Percentiles rank a stretch among this genome's conserved stretches.
Evolutionary conservation across 2,113 vertebrate genomes (phyloP).

Genomic region (Numenius arquata): DNA sequence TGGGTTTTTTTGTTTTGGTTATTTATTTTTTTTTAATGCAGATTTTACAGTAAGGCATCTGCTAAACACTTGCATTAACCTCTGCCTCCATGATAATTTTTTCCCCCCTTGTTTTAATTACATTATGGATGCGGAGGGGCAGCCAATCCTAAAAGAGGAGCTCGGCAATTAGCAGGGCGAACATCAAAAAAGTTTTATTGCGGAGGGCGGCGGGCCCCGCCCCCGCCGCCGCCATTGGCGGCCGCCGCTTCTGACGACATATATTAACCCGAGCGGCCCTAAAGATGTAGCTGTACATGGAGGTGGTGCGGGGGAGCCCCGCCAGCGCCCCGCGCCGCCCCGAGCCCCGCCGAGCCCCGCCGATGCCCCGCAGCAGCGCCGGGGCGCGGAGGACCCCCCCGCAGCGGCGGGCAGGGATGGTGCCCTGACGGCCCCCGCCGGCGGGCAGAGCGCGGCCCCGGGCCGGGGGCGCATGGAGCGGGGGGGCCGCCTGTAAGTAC

Average conservation of each 20-base stretch:
- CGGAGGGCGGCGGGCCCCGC: slow-evolving; percentile 67
- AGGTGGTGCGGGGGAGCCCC: slow-evolving; percentile 76
- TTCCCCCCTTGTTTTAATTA: slow-evolving; percentile 74
- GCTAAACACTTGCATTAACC: slow-evolving; percentile 78
- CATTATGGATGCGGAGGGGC: slow-evolving; percentile 72
- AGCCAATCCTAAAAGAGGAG: slow-evolving; percentile 81
- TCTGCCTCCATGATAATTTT: slow-evolving; percentile 73
- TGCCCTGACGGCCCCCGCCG: not conserved
- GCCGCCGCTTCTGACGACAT: slow-evolving; percentile 81
- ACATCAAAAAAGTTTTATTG: slow-evolving; percentile 83
- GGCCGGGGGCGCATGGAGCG: not conserved
- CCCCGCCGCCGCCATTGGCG: slow-evolving; percentile 75
- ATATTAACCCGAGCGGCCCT: slow-evolving; percentile 87
- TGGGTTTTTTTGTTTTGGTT: not conserved
- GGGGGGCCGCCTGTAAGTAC: not conserved
- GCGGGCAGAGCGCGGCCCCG: not conserved
- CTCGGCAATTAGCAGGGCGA: slow-evolving; percentile 77
- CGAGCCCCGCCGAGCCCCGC: not conserved
- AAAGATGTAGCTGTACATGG: slow-evolving; percentile 90
- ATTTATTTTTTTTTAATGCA: not conserved
- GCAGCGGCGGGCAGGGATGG: not conserved
- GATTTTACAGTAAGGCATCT: slow-evolving; percentile 73
- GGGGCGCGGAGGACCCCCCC: not conserved
- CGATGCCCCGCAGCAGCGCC: not conserved
- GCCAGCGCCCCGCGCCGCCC: slow-evolving; percentile 46